Conservation (phyloP, 64 coral and sea anemone genomes). For the Pocillopora damicornis region DNA sequence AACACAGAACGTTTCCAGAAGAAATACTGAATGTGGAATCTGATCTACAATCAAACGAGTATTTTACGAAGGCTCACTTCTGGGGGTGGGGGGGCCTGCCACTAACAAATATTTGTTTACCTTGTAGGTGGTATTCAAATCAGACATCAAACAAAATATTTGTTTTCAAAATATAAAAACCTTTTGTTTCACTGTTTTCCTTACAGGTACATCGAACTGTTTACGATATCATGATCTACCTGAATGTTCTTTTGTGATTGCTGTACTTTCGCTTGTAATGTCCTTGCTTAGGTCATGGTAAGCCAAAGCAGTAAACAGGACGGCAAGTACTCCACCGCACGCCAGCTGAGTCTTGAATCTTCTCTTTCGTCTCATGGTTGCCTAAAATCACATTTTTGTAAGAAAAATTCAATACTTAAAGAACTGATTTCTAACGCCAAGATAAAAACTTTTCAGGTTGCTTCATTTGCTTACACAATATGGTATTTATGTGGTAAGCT, state of each 20-base stretch:
- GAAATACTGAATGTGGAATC: too few species aligned
- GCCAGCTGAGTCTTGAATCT: neutral
- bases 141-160: neutral
- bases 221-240: neutral
- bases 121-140: too few species aligned
- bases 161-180: neutral
- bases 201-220: neutral
- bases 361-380: constrained; percentile 17
- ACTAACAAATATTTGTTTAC: too few species aligned
- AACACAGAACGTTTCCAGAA: too few species aligned
- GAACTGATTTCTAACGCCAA: neutral
- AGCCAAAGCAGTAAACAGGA: constrained; percentile 1
- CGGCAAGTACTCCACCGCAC: neutral
- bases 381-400: neutral
- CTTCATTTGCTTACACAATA: constrained; percentile 42
- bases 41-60: too few species aligned
- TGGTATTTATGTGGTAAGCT: constrained; percentile 20
- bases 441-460: neutral
- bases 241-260: neutral
- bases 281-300: constrained; percentile 1
- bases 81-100: too few species aligned
- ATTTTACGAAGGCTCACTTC: too few species aligned
- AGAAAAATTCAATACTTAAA: neutral
- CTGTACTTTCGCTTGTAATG: neutral
- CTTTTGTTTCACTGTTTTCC: neutral